phyloP scores from a whole-genome alignment of 2,113 vertebrate genomes.

The Andinoacara biseriatus region DNA sequence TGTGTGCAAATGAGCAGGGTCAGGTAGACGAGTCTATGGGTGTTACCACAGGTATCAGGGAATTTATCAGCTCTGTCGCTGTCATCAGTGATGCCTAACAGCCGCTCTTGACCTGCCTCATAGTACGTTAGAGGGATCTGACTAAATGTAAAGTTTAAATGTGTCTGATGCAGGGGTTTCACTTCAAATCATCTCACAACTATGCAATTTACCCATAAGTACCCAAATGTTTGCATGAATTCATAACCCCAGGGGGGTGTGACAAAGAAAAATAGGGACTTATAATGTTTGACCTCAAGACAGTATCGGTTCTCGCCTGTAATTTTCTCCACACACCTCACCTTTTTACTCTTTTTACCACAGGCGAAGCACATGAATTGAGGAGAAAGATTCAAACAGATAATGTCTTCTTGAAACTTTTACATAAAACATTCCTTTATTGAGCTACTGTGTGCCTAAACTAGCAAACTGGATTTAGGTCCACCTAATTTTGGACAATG shows the following conservation, averaged over 20 bases:
- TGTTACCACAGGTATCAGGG: neutral
- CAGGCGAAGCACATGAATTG: constrained; percentile 12
- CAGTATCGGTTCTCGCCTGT: constrained; percentile 17
- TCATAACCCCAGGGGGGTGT: neutral
- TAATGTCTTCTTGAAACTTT: constrained; percentile 33
- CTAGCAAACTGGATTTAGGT: neutral
- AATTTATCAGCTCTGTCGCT: neutral
- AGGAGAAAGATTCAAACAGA: constrained; percentile 19
- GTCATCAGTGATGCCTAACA: neutral
- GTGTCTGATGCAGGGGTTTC: neutral
- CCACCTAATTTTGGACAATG: neutral
- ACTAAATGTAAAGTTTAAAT: neutral
- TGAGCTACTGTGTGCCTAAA: neutral
- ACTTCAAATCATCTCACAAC: neutral
- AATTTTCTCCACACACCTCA: neutral
- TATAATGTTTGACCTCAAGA: constrained; percentile 17
- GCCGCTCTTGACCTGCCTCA: neutral
- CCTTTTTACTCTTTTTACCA: constrained; percentile 22
- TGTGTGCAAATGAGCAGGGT: neutral
- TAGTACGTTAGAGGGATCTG: neutral
- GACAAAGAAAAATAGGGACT: constrained; percentile 28
- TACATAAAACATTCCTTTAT: constrained; percentile 5
- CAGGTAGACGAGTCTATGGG: neutral
- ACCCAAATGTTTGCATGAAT: neutral
- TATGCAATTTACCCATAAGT: neutral